phyloP scores from a whole-genome alignment of 1,140 invertebrate species.

The Zophobas atratus region DNA sequence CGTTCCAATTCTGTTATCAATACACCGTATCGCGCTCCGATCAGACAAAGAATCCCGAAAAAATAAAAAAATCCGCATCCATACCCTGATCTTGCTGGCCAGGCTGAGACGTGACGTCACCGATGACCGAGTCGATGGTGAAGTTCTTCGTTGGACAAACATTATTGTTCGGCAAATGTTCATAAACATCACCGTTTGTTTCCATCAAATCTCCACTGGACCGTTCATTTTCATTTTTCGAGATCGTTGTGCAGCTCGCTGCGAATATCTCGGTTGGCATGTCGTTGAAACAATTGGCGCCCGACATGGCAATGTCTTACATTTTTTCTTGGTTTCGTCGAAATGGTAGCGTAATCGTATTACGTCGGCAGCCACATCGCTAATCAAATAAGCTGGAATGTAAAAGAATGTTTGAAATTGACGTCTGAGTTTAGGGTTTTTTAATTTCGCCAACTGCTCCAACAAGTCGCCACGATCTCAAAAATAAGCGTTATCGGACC shows the following conservation, averaged over 20 bases:
- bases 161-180: slow-evolving; percentile 38
- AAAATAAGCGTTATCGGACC: too few species aligned
- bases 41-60: too few species aligned
- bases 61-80: too few species aligned
- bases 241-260: background rate
- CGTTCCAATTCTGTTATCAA: too few species aligned
- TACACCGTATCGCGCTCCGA: too few species aligned
- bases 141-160: slow-evolving; percentile 18
- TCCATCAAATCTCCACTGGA: slow-evolving; percentile 8
- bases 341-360: background rate
- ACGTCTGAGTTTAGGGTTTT: too few species aligned
- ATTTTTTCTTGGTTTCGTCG: slow-evolving; percentile 26
- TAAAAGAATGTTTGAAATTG: too few species aligned
- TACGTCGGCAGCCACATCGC: slow-evolving; percentile 41
- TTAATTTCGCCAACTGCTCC: too few species aligned
- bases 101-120: slow-evolving; percentile 4
- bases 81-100: too few species aligned
- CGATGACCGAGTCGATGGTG: background rate
- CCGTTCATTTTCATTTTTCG: slow-evolving; percentile 1
- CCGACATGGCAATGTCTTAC: slow-evolving; percentile 42
- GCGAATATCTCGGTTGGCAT: slow-evolving; percentile 35
- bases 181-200: slow-evolving; percentile 29
- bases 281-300: slow-evolving; percentile 35
- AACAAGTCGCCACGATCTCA: too few species aligned
- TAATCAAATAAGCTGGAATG: slow-evolving; percentile 1